These are phyloP conservation scores for Calidris pygmaea DNA, from an alignment of 2,113 vertebrate species.

Conservation along the genomic window DNA sequence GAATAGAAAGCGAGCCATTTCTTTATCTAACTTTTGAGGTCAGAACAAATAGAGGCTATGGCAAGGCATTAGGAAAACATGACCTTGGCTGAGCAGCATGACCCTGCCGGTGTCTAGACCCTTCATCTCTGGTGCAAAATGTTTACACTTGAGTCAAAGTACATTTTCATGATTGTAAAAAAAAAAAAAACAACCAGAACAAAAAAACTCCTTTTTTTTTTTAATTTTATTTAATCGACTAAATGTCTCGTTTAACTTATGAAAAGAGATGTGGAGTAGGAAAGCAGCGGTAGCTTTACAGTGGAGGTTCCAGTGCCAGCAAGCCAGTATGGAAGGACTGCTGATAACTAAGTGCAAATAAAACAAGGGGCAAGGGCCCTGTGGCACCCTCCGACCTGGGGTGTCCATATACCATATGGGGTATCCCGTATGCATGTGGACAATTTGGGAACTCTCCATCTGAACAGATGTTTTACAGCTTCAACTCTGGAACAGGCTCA, in stretches of 20 bases:
- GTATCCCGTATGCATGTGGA: background rate
- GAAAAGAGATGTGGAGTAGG: background rate
- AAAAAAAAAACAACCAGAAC: background rate
- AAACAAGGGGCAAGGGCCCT: background rate
- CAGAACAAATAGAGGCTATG: slow-evolving; percentile 60
- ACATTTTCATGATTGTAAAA: background rate
- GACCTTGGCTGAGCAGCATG: slow-evolving; percentile 15
- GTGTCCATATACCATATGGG: background rate
- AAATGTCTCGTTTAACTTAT: background rate
- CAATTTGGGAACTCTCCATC: background rate
- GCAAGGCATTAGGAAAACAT: slow-evolving; percentile 48
- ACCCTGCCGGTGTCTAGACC: background rate
- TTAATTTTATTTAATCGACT: fast-evolving
- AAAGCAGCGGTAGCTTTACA: background rate
- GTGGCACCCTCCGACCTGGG: background rate
- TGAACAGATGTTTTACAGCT: background rate
- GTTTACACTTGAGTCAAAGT: slow-evolving; percentile 26
- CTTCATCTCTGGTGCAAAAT: background rate
- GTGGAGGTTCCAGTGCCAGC: background rate
- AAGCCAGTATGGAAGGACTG: background rate
- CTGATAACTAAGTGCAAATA: background rate
- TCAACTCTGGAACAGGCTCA: background rate
- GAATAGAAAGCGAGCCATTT: background rate
- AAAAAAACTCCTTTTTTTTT: background rate
- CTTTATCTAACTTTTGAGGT: slow-evolving; percentile 53